Evolutionary conservation across 1,140 invertebrate genomes (phyloP).

Genomic region (Drosophila kepulauana): DNA sequence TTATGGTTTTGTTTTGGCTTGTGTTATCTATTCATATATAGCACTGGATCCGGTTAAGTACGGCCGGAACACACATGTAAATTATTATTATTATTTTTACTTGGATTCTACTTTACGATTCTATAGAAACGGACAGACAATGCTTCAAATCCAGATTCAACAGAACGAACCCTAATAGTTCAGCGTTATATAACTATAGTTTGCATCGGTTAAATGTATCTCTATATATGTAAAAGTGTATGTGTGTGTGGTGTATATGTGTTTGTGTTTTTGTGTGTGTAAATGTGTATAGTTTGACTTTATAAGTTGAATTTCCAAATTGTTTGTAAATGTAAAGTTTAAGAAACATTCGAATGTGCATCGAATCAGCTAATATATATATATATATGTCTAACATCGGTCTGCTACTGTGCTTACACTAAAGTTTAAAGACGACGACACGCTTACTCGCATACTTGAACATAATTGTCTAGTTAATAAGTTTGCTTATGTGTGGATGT

Average conservation of each 20-base stretch:
- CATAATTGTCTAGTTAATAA: slow-evolving; percentile 77
- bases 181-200: slow-evolving; percentile 13
- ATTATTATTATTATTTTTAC: slow-evolving; percentile 1
- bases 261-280: slow-evolving; percentile 35
- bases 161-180: slow-evolving; percentile 7
- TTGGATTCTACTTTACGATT: slow-evolving; percentile 6
- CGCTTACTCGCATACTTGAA: slow-evolving; percentile 69
- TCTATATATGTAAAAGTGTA: slow-evolving; percentile 26
- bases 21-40: slow-evolving; percentile 41
- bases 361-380: slow-evolving; percentile 60
- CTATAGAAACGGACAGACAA: slow-evolving; percentile 29
- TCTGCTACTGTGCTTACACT: slow-evolving; percentile 51
- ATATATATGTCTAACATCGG: slow-evolving; percentile 48
- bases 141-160: slow-evolving; percentile 28
- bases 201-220: slow-evolving; percentile 10
- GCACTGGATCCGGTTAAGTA: slow-evolving; percentile 68
- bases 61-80: slow-evolving; percentile 59
- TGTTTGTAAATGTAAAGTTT: slow-evolving; percentile 37
- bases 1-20: slow-evolving; percentile 17
- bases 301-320: slow-evolving; percentile 65
- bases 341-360: slow-evolving; percentile 66
- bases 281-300: slow-evolving; percentile 43
- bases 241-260: slow-evolving; percentile 42
- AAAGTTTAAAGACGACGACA: slow-evolving; percentile 67
- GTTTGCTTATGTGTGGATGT: slow-evolving; percentile 21